Base-by-base conservation (phyloP, 2,888 invertebrate species). In the Parnassius glacialis region DNA sequence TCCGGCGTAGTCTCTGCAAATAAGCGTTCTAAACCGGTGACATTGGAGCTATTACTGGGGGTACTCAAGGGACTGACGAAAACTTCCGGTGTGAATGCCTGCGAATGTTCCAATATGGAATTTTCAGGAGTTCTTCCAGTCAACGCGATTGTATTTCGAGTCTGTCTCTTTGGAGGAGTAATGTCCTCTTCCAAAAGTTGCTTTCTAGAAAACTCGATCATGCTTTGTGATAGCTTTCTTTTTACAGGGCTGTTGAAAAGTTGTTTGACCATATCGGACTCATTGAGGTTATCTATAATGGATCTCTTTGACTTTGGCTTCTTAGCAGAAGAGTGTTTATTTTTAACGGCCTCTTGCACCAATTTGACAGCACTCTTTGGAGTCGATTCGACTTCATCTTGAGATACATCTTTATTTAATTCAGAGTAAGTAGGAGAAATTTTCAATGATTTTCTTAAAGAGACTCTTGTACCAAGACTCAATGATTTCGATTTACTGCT, bases 211-310 rank as follows among this genome's bases (percentile, higher is more conserved):
- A 85, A 89, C 64, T 91, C 89, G 0, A 81, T 85, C 85, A 92
- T 90, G 56, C 92, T 92, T 56, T 83, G 89, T 1, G 92, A 92
- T n/a, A 92, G 72, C 63, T 91, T 92, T 60, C 92, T 75, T 60
- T 90, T 92, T 0, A 92, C 91, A 0, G 92, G 92, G 65, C 90
- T 92, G 66, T 81, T 87, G 72, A 92, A 92, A 51, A 92, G 70
- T 57, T 89, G 83, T 66, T 90, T 89, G 2, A 87, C 85, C 11
- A 90, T 79, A 57, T 87, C 87, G 0, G 90, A 90, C 16, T 83
- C 83, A 68, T 89, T 78, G 10, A 92, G 70, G 44, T 87, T 77
- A 69, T 92, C 92, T 54, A 92, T 92, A 2, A 92, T 81, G 2
- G 87, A 83, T 9, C 90, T 85, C 51, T 87, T 89, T 10, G 92